phyloP scores from a whole-genome alignment of 2,888 invertebrate species.

The Anaspis maculata region DNA sequence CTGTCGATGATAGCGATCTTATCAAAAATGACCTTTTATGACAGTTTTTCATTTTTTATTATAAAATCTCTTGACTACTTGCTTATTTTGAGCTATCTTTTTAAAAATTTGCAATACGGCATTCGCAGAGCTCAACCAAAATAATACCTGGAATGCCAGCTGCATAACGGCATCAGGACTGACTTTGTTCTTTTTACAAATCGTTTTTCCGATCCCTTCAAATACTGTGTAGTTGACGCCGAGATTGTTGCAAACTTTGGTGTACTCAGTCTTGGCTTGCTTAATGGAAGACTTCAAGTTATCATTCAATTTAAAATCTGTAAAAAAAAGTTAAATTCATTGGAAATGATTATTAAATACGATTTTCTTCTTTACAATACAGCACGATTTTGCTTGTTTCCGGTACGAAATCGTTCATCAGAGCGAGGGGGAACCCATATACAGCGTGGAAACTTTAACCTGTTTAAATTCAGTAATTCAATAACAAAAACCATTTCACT shows the following conservation, averaged over 20 bases:
- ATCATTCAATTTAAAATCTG: conserved; percentile 50
- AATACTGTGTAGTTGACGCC: conserved; percentile 69
- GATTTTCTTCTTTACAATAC: too few relatives aligned
- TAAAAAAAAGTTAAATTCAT: neutral
- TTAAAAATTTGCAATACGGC: conserved; percentile 1
- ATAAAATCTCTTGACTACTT: too few relatives aligned
- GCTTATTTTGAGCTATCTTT: conserved; percentile 9
- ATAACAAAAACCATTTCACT: too few relatives aligned
- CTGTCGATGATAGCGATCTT: too few relatives aligned
- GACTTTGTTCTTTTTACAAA: conserved; percentile 74
- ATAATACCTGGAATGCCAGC: conserved; percentile 69
- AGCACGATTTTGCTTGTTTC: too few relatives aligned
- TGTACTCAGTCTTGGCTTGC: conserved; percentile 58
- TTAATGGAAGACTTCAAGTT: conserved; percentile 56
- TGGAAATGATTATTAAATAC: too few relatives aligned
- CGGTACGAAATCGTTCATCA: too few relatives aligned
- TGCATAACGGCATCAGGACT: conserved; percentile 97
- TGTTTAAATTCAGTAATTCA: too few relatives aligned
- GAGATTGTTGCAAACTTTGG: conserved; percentile 56
- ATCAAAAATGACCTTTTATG: too few relatives aligned
- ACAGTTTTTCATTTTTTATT: too few relatives aligned
- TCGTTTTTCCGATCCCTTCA: conserved; percentile 67
- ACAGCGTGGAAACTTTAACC: too few relatives aligned
- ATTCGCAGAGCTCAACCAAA: neutral
- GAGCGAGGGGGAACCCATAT: too few relatives aligned